Evolutionary conservation across 1,140 invertebrate species (phyloP).

Genomic region (Lepidurus arcticus): DNA sequence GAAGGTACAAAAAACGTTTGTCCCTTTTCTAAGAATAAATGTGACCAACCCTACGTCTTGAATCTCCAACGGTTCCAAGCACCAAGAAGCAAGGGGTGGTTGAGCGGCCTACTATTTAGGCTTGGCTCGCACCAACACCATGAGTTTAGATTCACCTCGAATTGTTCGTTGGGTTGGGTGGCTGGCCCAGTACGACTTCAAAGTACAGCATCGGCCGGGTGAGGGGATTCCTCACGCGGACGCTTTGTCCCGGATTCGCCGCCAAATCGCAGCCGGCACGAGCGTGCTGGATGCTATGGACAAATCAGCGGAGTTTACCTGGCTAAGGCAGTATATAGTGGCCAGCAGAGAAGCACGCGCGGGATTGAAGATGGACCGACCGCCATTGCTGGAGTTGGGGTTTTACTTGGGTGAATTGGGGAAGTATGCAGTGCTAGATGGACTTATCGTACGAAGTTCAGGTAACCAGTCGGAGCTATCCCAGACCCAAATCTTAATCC

Average conservation of each 20-base stretch:
- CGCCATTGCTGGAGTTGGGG: not conserved
- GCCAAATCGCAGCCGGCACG: not conserved
- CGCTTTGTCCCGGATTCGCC: not conserved
- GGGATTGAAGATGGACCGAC: not conserved
- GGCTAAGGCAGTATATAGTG: not conserved
- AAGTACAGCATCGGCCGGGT: not conserved
- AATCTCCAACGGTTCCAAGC: too few relatives aligned
- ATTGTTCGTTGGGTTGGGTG: not conserved
- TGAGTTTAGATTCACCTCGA: not conserved
- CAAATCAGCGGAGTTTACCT: not conserved
- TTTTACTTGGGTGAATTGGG: not conserved
- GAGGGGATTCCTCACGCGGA: not conserved
- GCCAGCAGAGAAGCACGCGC: not conserved
- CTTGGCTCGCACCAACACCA: too few relatives aligned
- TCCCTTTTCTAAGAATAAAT: too few relatives aligned
- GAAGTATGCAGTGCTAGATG: not conserved
- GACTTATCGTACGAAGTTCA: not conserved
- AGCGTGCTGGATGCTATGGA: not conserved
- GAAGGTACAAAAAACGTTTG: too few relatives aligned
- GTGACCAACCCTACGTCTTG: too few relatives aligned
- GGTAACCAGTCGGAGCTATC: not conserved
- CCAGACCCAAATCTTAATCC: not conserved
- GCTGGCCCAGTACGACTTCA: slow-evolving; percentile 11
- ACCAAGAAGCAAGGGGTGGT: too few relatives aligned
- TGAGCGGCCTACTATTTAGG: too few relatives aligned